phyloP scores from a whole-genome alignment of 2,888 invertebrate genomes.

The Tiliacea citrago region DNA sequence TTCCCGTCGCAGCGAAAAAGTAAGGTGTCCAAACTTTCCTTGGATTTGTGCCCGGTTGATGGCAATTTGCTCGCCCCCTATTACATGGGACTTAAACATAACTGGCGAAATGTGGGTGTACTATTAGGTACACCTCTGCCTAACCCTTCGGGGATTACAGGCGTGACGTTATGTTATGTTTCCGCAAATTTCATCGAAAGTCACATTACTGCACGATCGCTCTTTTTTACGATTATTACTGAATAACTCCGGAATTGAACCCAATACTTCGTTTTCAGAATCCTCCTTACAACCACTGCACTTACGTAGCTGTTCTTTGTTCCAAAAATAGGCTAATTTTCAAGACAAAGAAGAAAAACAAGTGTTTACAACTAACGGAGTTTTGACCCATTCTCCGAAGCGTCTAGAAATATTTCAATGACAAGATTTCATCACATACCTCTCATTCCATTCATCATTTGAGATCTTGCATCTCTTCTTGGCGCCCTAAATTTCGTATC shows the following conservation, averaged over 20 bases:
- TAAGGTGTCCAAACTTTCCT: too few relatives aligned
- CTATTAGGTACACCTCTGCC: too few relatives aligned
- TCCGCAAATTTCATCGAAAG: too few relatives aligned
- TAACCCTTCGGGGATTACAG: too few relatives aligned
- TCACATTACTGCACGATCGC: too few relatives aligned
- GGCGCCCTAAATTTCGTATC: not conserved
- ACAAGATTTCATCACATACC: conserved; percentile 40
- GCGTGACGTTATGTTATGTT: too few relatives aligned
- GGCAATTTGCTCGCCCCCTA: too few relatives aligned
- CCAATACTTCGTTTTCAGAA: not conserved
- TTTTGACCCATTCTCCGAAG: conserved; percentile 29
- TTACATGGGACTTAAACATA: too few relatives aligned
- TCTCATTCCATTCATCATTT: conserved; percentile 40
- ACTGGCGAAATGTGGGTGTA: too few relatives aligned
- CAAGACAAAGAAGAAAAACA: conserved; percentile 35
- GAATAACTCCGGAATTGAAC: not conserved
- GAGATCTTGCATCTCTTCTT: conserved; percentile 6
- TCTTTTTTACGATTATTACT: too few relatives aligned
- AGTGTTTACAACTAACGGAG: conserved; percentile 28
- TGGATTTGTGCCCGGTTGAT: too few relatives aligned
- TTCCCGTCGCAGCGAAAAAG: too few relatives aligned
- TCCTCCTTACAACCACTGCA: not conserved
- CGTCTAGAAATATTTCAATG: conserved; percentile 48
- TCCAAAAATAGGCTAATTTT: conserved; percentile 20
- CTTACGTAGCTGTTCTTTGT: conserved; percentile 15